Base-by-base conservation (phyloP, 2,888 invertebrate species). In the Caenorhabditis uteleia region DNA sequence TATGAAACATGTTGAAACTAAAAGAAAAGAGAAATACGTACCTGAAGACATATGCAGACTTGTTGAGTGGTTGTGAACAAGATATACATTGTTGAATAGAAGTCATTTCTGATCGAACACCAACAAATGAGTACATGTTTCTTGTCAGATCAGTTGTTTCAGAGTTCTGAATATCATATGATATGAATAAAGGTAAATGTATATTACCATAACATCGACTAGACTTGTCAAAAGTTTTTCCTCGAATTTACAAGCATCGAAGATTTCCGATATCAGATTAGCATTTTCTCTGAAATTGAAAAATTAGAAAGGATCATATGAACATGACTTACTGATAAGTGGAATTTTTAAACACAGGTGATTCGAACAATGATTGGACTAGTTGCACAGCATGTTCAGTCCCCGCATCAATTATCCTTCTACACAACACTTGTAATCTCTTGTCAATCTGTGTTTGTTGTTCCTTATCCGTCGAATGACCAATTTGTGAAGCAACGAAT, bases 11-110 rank as follows among this genome's bases (percentile, higher is more conserved):
- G 12, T 21, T 45, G 10, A 33, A 31, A 7, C 5, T 46, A 43
- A 43, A 16, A 21, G 14, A 10, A 27, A 43, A 16, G 12, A 10
- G 16, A 25, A 2, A 27, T 38, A 16, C n/a, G 20, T 18, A 68
- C 72, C 50, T 38, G 31, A 62, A 68, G 5, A 50, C 56, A 31
- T 66, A 70, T 2, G 65, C 67, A 25, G 70, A 49, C 48, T 66
- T 73, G 18, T 45, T 42, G 21, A 68, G 44, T 12, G 50, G 33
- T 2, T 36, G 29, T 10, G 21, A n/a, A 31, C 70, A 73, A 0
- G 51, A 50, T 3, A 57, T 43, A 33, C 70, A 73, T 8, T 29
- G 29, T 2, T 62, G 25, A 14, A 42, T 40, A 36, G 53, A 31
- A 16, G 54, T 51, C 6, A 54, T 16, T 10, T 47, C 43, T 10